A percentile compares a stretch with the other conserved stretches of the same genome.
Conservation (phyloP, 2,888 invertebrate species). For the Muschampia plurimacula region DNA sequence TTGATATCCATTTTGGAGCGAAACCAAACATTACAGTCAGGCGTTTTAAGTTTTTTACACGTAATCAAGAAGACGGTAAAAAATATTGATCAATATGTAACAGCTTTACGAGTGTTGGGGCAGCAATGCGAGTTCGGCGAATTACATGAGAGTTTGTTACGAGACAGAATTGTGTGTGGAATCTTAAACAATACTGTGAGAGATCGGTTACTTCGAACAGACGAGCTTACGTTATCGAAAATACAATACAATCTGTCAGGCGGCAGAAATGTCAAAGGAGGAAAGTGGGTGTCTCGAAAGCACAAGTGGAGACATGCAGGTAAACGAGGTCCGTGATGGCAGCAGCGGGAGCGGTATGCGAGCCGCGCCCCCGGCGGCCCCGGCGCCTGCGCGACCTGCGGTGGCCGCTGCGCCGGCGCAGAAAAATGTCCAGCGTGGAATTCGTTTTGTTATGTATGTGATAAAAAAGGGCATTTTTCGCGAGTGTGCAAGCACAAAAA, state of each 20-base stretch:
- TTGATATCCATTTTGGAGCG: slow-evolving; percentile 35
- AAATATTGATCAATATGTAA: slow-evolving; percentile 41
- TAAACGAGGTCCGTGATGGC: background rate
- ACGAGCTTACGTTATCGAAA: slow-evolving; percentile 38
- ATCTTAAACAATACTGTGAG: slow-evolving; percentile 36
- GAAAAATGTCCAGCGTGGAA: slow-evolving; percentile 11
- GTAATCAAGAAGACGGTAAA: slow-evolving; percentile 35
- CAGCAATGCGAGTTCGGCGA: slow-evolving; percentile 37
- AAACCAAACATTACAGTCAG: slow-evolving; percentile 37
- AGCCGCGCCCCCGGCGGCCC: background rate
- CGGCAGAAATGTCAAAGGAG: slow-evolving; percentile 27
- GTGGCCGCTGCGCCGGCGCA: background rate
- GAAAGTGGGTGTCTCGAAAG: slow-evolving; percentile 10
- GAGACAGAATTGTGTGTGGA: slow-evolving; percentile 42
- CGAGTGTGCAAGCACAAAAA: slow-evolving; percentile 19
- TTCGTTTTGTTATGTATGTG: slow-evolving; percentile 20
- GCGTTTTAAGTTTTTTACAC: slow-evolving; percentile 41
- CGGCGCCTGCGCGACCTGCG: background rate
- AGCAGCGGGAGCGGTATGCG: background rate
- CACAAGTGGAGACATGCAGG: background rate
- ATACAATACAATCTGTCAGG: slow-evolving; percentile 43
- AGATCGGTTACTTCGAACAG: slow-evolving; percentile 41
- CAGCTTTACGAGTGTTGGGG: slow-evolving; percentile 34
- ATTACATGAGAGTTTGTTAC: slow-evolving; percentile 32
- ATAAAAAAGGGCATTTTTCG: slow-evolving; percentile 21